A percentile compares a stretch with the other conserved stretches of the same genome.
Evolutionary conservation across 1,140 invertebrate species (phyloP).

Genomic region (Oedothorax gibbosus): DNA sequence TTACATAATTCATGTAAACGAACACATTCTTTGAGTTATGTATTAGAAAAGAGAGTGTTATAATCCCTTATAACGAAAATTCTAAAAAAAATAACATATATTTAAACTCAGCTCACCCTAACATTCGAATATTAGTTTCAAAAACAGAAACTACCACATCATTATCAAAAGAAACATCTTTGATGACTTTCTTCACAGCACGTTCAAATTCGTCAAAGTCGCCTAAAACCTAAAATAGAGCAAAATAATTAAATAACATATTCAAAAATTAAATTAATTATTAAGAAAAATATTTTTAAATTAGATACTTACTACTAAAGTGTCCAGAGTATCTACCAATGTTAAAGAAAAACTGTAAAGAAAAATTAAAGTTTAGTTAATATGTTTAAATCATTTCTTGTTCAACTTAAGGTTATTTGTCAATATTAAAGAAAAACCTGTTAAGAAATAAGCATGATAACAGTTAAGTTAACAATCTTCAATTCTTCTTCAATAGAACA

Average conservation of each 20-base stretch:
- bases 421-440: too few species aligned
- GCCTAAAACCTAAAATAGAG: constrained; percentile 77
- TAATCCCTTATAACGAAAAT: neutral
- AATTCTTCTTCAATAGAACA: too few species aligned
- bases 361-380: constrained; percentile 13
- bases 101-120: constrained; percentile 79
- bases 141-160: constrained; percentile 98
- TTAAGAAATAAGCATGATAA: too few species aligned
- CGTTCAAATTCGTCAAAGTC: constrained; percentile 95
- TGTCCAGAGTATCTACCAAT: constrained; percentile 93
- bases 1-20: too few species aligned
- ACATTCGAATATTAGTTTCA: constrained; percentile 96
- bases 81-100: constrained; percentile 1
- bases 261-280: neutral
- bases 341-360: constrained; percentile 94
- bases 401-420: too few species aligned
- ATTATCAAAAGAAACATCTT: constrained; percentile 89
- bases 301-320: constrained; percentile 78
- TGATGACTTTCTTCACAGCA: constrained; percentile 87
- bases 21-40: too few species aligned
- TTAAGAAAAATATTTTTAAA: constrained; percentile 5
- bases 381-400: neutral
- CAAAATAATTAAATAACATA: constrained; percentile 22
- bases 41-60: too few species aligned
- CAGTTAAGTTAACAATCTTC: too few species aligned